Conservation (phyloP, 2,888 invertebrate species). For the Notocelia uddmanniana region DNA sequence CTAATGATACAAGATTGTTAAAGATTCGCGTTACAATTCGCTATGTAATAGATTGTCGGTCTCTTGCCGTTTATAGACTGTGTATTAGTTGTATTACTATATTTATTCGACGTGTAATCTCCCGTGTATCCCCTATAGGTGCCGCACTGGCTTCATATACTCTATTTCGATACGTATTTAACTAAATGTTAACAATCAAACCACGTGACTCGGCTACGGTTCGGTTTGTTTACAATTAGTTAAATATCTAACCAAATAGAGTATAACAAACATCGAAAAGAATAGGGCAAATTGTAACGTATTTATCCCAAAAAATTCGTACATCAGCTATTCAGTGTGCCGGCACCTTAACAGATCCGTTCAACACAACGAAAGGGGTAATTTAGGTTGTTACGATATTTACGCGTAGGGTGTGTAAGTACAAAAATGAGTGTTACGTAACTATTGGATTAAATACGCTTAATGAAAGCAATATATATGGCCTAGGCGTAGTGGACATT, state of each 20-base stretch:
- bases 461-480: slow-evolving; percentile 77
- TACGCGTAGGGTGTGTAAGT: slow-evolving; percentile 79
- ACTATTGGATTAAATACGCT: slow-evolving; percentile 76
- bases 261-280: neutral
- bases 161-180: no score
- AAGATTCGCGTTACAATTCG: neutral
- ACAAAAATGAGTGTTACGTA: slow-evolving; percentile 78
- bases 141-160: neutral
- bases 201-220: no score
- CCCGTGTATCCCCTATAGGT: slow-evolving; percentile 65
- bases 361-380: slow-evolving; percentile 82
- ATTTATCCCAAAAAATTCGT: neutral
- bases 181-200: no score
- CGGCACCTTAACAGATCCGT: slow-evolving; percentile 60
- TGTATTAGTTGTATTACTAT: slow-evolving; percentile 74
- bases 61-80: slow-evolving; percentile 76
- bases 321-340: slow-evolving; percentile 1
- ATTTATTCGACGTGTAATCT: slow-evolving; percentile 67
- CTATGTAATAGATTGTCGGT: slow-evolving; percentile 22
- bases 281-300: neutral
- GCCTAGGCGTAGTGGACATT: slow-evolving; percentile 75
- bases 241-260: no score
- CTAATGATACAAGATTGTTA: slow-evolving; percentile 10
- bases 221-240: no score
- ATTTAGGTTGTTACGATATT: slow-evolving; percentile 78